Percentiles rank a stretch among this genome's conserved stretches.
Evolutionary conservation across 2,113 vertebrate genomes (phyloP).

Genomic region (Fregata magnificens): DNA sequence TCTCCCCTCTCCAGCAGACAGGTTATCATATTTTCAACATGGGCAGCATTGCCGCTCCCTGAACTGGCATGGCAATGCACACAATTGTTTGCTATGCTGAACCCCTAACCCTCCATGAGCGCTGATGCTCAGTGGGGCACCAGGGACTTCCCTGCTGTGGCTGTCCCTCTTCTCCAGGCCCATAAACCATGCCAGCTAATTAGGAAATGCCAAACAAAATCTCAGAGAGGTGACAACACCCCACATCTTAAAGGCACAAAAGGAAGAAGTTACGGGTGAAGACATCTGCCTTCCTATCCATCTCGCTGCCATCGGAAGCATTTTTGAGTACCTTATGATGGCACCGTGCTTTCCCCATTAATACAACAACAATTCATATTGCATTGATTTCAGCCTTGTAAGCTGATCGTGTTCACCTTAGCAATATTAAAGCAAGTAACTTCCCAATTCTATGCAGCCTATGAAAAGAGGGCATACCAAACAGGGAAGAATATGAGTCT

Average conservation of each 20-base stretch:
- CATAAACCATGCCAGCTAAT: background rate
- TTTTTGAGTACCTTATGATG: background rate
- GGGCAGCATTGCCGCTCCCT: background rate
- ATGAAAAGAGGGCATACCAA: background rate
- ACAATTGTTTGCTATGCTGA: background rate
- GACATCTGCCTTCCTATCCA: background rate
- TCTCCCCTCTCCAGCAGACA: background rate
- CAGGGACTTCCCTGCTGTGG: background rate
- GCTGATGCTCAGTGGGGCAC: background rate
- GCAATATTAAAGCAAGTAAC: background rate
- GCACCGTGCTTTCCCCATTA: background rate
- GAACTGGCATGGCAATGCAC: background rate
- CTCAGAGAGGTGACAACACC: background rate
- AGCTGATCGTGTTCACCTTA: background rate
- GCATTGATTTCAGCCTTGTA: background rate
- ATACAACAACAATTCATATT: background rate
- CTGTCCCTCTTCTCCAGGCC: background rate
- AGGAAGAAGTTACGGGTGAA: background rate
- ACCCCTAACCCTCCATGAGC: background rate
- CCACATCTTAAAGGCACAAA: background rate
- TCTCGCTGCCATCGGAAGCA: background rate
- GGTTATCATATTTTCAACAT: fast-evolving
- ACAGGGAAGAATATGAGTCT: background rate
- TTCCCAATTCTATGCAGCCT: background rate
- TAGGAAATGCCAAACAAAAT: background rate